These are phyloP conservation scores for Tetanocera ferruginea DNA, from an alignment of 2,888 invertebrate species.

Conservation along the genomic window DNA sequence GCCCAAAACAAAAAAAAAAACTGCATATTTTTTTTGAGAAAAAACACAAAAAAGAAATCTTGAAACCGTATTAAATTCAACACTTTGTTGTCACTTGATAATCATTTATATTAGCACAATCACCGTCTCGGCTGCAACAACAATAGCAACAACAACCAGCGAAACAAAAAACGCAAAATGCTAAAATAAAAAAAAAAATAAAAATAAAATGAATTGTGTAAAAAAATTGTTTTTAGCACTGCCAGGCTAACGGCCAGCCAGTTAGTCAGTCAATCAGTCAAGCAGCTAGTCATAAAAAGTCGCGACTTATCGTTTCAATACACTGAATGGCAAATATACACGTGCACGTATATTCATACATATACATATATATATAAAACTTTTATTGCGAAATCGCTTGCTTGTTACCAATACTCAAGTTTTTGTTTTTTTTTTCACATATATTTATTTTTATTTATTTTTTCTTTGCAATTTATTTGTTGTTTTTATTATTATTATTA, in stretches of 20 bases:
- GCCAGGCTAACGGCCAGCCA: not conserved
- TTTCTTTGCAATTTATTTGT: not conserved
- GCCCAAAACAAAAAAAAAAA: not conserved
- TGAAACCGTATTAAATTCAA: not conserved
- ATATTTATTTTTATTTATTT: not conserved
- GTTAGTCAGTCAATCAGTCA: not conserved
- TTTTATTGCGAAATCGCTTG: not conserved
- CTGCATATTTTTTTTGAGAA: not conserved
- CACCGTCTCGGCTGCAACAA: not conserved
- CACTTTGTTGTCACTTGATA: constrained; percentile 5
- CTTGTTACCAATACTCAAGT: not conserved
- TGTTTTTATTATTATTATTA: not conserved
- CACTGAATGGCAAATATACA: not conserved
- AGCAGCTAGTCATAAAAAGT: not conserved
- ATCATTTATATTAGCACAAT: constrained; percentile 11
- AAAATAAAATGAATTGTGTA: not conserved
- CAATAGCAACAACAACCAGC: not conserved
- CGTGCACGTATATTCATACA: too few relatives aligned
- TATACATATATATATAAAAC: not conserved
- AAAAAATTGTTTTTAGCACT: not conserved
- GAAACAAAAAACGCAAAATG: not conserved
- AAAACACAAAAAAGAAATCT: too few relatives aligned
- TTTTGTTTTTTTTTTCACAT: not conserved
- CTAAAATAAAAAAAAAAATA: not conserved
- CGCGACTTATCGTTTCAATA: not conserved